A percentile compares a stretch with the other conserved stretches of the same genome.
Evolutionary conservation across 2,797 vertebrate species (phyloP).

Genomic region (Sphenopsis melanotis): DNA sequence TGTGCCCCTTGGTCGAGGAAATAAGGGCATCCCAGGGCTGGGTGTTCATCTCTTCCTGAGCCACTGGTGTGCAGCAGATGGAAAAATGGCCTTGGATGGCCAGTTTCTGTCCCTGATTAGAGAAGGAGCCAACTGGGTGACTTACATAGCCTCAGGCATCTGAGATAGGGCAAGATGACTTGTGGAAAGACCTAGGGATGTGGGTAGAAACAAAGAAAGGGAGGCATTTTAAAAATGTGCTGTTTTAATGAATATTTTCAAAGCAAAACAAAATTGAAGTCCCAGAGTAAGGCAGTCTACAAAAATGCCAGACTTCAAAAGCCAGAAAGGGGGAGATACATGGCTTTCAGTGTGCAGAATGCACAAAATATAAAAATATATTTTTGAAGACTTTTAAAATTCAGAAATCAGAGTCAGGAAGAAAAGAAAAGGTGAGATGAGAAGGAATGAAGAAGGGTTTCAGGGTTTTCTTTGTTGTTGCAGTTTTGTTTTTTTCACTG

Average conservation of each 20-base stretch:
- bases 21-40: not conserved
- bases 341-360: not conserved
- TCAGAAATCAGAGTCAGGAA: slow-evolving; percentile 19
- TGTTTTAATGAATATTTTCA: slow-evolving; percentile 1
- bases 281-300: not conserved
- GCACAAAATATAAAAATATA: not conserved
- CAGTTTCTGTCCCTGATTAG: not conserved
- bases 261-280: slow-evolving; percentile 18
- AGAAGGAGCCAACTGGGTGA: not conserved
- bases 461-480: slow-evolving; percentile 37
- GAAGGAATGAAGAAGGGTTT: not conserved
- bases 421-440: slow-evolving; percentile 33
- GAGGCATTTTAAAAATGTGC: not conserved
- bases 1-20: rapidly evolving
- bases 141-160: not conserved
- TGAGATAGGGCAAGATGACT: not conserved
- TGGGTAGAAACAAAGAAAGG: not conserved
- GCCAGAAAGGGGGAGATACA: not conserved
- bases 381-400: slow-evolving; percentile 9
- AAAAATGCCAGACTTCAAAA: slow-evolving; percentile 39
- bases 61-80: rapidly evolving
- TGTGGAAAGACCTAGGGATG: not conserved
- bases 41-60: not conserved
- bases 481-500: not conserved
- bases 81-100: not conserved